These are phyloP conservation scores for Ormyrus pomaceus DNA, from an alignment of 2,888 invertebrate genomes.

Conservation along the genomic window DNA sequence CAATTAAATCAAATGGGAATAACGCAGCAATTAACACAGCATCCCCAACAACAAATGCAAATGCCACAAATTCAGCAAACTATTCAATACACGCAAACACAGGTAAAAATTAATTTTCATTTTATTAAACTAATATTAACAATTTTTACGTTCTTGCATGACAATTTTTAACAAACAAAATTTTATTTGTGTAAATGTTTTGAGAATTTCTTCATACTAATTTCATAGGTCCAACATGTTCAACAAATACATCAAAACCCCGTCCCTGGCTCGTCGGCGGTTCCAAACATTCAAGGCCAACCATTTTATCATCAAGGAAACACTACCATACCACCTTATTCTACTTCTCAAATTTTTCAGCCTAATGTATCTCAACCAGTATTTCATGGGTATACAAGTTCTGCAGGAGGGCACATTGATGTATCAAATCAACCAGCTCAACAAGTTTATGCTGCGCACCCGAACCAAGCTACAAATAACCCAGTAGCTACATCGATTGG, in stretches of 20 bases:
- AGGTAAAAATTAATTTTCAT: slow-evolving; percentile 26
- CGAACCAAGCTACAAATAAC: slow-evolving; percentile 58
- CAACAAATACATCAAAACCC: slow-evolving; percentile 71
- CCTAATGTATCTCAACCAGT: slow-evolving; percentile 68
- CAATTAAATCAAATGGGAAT: slow-evolving; percentile 78
- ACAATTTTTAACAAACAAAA: no score
- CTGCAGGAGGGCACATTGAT: slow-evolving; percentile 66
- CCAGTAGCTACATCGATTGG: slow-evolving; percentile 60
- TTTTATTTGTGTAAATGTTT: not conserved
- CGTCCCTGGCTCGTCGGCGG: slow-evolving; percentile 64
- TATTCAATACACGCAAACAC: slow-evolving; percentile 67
- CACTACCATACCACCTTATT: slow-evolving; percentile 62
- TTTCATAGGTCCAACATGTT: slow-evolving; percentile 66
- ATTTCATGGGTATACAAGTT: slow-evolving; percentile 66
- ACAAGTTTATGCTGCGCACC: slow-evolving; percentile 59
- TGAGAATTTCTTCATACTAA: not conserved
- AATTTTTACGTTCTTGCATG: no score
- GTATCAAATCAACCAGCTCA: slow-evolving; percentile 63
- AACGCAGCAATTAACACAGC: slow-evolving; percentile 63
- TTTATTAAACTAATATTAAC: not conserved
- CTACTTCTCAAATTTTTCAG: slow-evolving; percentile 64
- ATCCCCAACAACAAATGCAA: slow-evolving; percentile 64
- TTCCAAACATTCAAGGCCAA: slow-evolving; percentile 62
- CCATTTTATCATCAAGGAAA: slow-evolving; percentile 67
- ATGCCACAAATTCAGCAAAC: slow-evolving; percentile 64